phyloP scores from a whole-genome alignment of 2,113 vertebrate genomes.

The Ursus arctos region DNA sequence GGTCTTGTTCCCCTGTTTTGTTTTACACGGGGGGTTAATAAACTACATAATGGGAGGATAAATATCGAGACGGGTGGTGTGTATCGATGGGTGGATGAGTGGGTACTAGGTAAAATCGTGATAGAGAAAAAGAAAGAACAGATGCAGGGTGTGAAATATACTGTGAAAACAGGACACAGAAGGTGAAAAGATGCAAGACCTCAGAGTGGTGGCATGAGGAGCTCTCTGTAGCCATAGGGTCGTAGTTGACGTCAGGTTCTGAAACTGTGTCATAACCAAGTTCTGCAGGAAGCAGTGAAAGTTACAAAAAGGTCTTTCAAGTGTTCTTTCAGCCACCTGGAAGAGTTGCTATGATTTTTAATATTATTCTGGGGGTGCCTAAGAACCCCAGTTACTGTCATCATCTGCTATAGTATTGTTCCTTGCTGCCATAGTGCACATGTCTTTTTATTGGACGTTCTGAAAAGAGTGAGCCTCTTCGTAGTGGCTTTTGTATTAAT shows the following conservation, averaged over 20 bases:
- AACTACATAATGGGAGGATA: neutral
- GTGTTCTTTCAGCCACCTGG: neutral
- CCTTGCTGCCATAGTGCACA: neutral
- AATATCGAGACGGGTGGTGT: neutral
- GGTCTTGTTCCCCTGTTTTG: neutral
- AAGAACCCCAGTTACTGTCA: neutral
- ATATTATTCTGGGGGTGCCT: neutral
- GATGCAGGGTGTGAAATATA: neutral
- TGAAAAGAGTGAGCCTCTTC: neutral
- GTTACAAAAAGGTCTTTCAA: neutral
- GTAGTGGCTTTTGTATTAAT: neutral
- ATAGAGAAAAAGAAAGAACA: neutral
- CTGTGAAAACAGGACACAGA: neutral
- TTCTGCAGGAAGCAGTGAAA: neutral
- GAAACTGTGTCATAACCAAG: neutral
- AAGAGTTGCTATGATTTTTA: neutral
- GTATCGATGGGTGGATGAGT: neutral
- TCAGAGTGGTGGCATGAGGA: rapidly evolving
- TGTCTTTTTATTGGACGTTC: neutral
- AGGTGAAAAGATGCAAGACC: neutral
- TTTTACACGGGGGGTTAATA: neutral
- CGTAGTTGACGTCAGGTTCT: neutral
- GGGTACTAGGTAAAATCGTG: neutral
- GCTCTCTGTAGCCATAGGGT: neutral
- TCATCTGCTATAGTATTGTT: neutral